A percentile compares a stretch with the other conserved stretches of the same genome.
phyloP scores from a whole-genome alignment of 2,113 vertebrate species.

The Ahaetulla prasina region DNA sequence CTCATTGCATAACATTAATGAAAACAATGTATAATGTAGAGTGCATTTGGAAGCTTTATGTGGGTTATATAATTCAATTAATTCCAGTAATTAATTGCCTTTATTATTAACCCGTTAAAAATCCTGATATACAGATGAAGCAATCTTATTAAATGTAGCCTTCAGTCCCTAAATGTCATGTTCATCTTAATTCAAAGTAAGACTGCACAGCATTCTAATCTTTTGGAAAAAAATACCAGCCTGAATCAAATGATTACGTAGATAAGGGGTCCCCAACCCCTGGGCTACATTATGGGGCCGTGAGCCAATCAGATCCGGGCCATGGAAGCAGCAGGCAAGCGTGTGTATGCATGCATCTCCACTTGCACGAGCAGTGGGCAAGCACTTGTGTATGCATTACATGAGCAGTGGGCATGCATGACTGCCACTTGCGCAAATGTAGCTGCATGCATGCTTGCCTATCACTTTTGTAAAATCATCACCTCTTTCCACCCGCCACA shows the following conservation, averaged over 20 bases:
- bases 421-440: no score
- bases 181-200: neutral
- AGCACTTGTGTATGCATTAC: no score
- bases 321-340: neutral
- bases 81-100: neutral
- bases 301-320: neutral
- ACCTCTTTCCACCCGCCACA: no score
- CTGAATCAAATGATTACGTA: neutral
- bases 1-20: neutral
- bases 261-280: neutral
- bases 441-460: no score
- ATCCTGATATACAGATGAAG: constrained; percentile 5
- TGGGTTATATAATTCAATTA: neutral
- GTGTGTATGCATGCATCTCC: neutral
- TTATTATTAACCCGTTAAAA: neutral
- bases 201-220: neutral
- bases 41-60: neutral
- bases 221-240: neutral
- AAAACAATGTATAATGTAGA: neutral
- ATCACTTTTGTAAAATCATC: no score
- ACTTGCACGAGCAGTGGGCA: no score
- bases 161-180: neutral
- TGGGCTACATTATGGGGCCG: neutral
- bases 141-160: neutral
- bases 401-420: no score